These are phyloP conservation scores for Acanthaster planci DNA, from an alignment of 35 echinoderm and acorn worm genomes.

Conservation along the genomic window DNA sequence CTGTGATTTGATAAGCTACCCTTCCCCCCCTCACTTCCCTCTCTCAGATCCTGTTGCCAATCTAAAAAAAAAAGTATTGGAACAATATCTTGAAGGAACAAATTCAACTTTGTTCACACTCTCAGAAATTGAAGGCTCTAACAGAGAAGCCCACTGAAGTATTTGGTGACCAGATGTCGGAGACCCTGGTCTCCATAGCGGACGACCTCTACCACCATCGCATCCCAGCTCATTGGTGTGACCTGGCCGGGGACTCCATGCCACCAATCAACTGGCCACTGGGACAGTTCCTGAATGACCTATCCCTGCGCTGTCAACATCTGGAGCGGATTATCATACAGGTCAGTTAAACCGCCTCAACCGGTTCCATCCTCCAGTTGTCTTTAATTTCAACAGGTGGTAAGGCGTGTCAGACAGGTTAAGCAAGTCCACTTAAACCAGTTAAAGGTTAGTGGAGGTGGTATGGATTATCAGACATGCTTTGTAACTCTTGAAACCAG, in stretches of 20 bases:
- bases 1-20: too few species aligned
- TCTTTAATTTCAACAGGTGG: neutral
- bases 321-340: slow-evolving; percentile 94
- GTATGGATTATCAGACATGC: too few species aligned
- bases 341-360: slow-evolving; percentile 30
- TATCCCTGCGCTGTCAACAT: slow-evolving; percentile 84
- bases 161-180: slow-evolving; percentile 93
- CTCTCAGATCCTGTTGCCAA: too few species aligned
- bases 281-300: slow-evolving; percentile 81
- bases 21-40: too few species aligned
- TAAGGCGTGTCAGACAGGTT: slow-evolving; percentile 80
- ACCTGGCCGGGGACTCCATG: slow-evolving; percentile 86
- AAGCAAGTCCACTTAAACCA: neutral
- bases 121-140: slow-evolving; percentile 78
- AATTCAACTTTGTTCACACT: neutral
- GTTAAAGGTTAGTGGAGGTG: too few species aligned
- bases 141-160: slow-evolving; percentile 91
- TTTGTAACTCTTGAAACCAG: too few species aligned
- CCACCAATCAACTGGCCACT: slow-evolving; percentile 91
- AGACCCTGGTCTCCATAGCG: slow-evolving; percentile 71
- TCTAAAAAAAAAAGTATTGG: too few species aligned
- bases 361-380: neutral
- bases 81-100: neutral
- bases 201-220: slow-evolving; percentile 92
- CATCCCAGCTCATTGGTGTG: slow-evolving; percentile 73